Evolutionary conservation across 2,113 vertebrate species (phyloP), one percentile per base, ranked within the genome.

Genomic region (Callionymus lyra): DNA sequence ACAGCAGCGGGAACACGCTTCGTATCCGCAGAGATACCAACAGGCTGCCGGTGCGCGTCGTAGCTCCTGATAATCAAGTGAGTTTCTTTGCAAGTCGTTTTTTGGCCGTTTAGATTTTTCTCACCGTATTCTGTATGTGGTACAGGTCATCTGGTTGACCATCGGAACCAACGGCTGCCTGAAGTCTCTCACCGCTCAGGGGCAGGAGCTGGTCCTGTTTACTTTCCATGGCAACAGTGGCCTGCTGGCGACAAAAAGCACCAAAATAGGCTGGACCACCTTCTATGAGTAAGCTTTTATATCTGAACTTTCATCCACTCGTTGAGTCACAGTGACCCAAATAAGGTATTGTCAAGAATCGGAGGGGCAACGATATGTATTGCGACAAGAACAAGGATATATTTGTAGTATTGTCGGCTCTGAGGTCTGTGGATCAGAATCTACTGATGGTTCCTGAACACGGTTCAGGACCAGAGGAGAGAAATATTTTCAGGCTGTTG

Each of bases 151-250:
- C 65, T 97, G 93, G 94, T 41, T 99, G 63, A 97, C 93, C 0
- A 97, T 99, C 16, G 93, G 94, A 14, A 97, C 94, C 12, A 99
- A 98, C 0, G 95, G 94, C 0, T 94, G 93, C 42, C 72, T 99
- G 53, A 99, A 99, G 74, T 89, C 88, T 66, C 90, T 99, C 72
- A 96, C 92, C 0, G 91, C 93, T 6, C 95, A 96, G 79, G 94
- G 93, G 10, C 89, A 94, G 47, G 95, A 99, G 34, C 70, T 99
- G 21, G 92, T 97, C 34, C 66, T 98, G 47, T 91, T 98, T 51
- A 99, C 91, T 37, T 99, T 97, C 82, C 94, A 98, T 2, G 93
- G 94, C 55, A 98, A 91, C 74, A 98, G 93, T 2, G 94, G 94
- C 5, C 89, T 99, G 21, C 69, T 99, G 38, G 93, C 95, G 56